Evolutionary conservation across 1,140 invertebrate genomes (phyloP).

Genomic region (Neomicropteryx cornuta): DNA sequence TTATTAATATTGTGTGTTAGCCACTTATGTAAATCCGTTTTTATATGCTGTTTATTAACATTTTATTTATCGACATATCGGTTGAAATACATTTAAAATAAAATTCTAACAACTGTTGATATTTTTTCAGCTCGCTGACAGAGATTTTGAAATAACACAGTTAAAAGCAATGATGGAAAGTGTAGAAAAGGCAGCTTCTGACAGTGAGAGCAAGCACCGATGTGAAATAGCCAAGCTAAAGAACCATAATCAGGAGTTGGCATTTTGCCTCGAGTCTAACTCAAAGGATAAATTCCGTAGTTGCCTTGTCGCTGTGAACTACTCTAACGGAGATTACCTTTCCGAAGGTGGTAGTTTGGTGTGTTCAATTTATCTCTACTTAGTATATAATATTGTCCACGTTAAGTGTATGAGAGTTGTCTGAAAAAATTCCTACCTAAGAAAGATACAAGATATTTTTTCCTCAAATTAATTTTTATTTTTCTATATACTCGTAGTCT

Average conservation of each 20-base stretch:
- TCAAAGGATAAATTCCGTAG: constrained; percentile 27
- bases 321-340: constrained; percentile 36
- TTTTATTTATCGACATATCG: too few species aligned
- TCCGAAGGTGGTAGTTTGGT: constrained; percentile 39
- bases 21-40: too few species aligned
- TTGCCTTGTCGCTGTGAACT: constrained; percentile 16
- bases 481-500: too few species aligned
- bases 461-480: too few species aligned
- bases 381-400: too few species aligned
- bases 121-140: constrained; percentile 55
- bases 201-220: constrained; percentile 43
- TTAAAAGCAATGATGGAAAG: constrained; percentile 51
- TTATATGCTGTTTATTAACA: too few species aligned
- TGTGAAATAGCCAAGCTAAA: constrained; percentile 39
- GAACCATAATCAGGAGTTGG: constrained; percentile 39
- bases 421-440: too few species aligned
- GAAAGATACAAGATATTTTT: too few species aligned
- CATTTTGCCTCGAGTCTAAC: constrained; percentile 32
- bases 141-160: constrained; percentile 57
- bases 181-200: constrained; percentile 51
- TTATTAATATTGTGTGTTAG: too few species aligned
- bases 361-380: constrained; percentile 11
- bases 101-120: too few species aligned
- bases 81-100: too few species aligned
- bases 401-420: too few species aligned